Evolutionary conservation across 1,140 invertebrate species (phyloP), one percentile per base, ranked within the genome.

Genomic region (Ptiloglossa arizonensis): DNA sequence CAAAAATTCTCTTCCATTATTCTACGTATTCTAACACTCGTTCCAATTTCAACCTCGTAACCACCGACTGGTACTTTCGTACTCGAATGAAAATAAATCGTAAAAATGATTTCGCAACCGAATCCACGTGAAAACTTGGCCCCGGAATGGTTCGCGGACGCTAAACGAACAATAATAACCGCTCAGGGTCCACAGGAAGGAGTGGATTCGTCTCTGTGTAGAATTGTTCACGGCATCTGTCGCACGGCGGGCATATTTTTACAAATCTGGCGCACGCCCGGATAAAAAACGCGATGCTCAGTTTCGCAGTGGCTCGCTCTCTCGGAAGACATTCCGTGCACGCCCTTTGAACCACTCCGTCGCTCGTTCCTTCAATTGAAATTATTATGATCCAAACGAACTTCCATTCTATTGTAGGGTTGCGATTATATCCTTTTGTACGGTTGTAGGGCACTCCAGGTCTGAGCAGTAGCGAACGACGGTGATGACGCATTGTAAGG

Each of bases 361-460:
- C 83, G 72, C 56, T 62, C 70, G 84, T 80, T 79, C 77, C 80
- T 87, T 85, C 87, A 89, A 89, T 89, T 89, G 87, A 89, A 88
- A 89, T 90, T 90, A 89, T 90, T 90, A 88, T 86, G 89, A 90
- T 89, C 89, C 88, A 89, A 89, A 90, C 85, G 89, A 90, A 90
- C 87, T 90, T n/a, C 87, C 83, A 83, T 88, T 88, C 86, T 83
- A 89, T 89, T 90, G 88, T 88, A 83, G 86, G 86, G 87, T 87
- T 86, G 87, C 89, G 88, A 90, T 90, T 90, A 90, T 90, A 88
- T 89, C 86, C 87, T 93, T 89, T 90, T 90, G 89, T 90, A 86
- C 66, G 83, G 56, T 66, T 89, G 82, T 89, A 89, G 89, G 73
- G 88, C 80, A 74, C 89, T 90, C 79, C 78, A 86, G 73, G 80